Conservation (phyloP, 2,888 invertebrate species). For the Andrena flavipes region DNA sequence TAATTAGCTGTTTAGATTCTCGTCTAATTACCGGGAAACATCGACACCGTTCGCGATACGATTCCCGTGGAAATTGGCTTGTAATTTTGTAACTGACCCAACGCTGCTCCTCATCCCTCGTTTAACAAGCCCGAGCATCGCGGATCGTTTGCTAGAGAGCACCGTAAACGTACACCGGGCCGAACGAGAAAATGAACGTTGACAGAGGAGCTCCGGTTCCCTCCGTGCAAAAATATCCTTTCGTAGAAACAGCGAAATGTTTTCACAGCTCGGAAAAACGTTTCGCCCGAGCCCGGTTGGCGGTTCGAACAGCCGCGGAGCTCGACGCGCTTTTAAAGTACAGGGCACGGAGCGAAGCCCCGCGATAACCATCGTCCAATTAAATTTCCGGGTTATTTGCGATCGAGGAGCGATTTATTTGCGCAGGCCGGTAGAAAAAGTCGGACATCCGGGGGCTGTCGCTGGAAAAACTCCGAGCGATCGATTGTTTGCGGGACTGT, state of each 20-base stretch:
- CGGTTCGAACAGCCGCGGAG: neutral
- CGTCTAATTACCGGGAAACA: neutral
- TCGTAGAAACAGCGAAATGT: neutral
- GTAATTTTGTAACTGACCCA: neutral
- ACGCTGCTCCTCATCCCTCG: neutral
- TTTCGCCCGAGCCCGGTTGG: neutral
- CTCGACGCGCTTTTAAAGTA: neutral
- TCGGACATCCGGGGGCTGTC: neutral
- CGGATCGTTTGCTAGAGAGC: neutral
- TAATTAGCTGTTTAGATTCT: neutral
- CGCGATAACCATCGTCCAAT: neutral
- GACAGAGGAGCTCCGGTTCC: neutral
- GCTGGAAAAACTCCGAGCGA: constrained; percentile 10
- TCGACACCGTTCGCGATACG: neutral
- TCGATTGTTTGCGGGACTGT: constrained; percentile 23
- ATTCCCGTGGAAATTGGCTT: neutral
- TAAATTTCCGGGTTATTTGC: constrained; percentile 12
- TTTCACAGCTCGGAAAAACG: neutral
- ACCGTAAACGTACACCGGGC: neutral
- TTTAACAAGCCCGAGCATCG: neutral
- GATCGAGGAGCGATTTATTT: constrained; percentile 15
- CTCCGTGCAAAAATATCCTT: constrained; percentile 3
- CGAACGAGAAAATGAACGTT: neutral
- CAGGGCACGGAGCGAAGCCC: neutral
- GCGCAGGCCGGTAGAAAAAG: neutral